Evolutionary conservation across 1,140 invertebrate genomes (phyloP), one percentile per base, ranked within the genome.

Genomic region (Ooceraea biroi): DNA sequence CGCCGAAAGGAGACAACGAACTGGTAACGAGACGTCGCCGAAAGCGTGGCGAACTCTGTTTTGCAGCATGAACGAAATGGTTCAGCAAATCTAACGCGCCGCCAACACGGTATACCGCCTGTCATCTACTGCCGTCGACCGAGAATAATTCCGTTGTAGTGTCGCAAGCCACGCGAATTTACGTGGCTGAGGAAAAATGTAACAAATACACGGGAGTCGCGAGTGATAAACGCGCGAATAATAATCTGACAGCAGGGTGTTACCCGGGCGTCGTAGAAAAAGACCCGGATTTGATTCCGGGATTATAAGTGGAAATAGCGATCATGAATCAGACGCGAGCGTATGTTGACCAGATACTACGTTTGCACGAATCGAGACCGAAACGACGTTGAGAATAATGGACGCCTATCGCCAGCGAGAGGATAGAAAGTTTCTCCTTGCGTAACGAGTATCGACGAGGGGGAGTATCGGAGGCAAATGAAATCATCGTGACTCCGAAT

Each of bases 361-460:
- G 76, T 44, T 78, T 46, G 52, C 61, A 11, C 3, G 44, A n/a
- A 76, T 27, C 27, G 76, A 78, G 63, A n/a, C 22, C 36, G 25
- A 27, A 69, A 55, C 22, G 76, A 68, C 30, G 48, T 55, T 55
- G 63, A 41, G 22, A 69, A 71, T 80, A 58, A 71, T 48, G 14
- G 65, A 11, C 52, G 76, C 36, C 50, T 58, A 30, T 44, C 50
- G 65, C 57, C 27, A 57, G 50, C 22, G 27, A 30, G 63, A 50
- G 22, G n/a, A 41, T 57, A 69, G 76, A 71, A 71, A 80, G 76
- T 80, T 57, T 80, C 65, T 71, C 36, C 41, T 80, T 71, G 76
- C 65, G 65, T 17, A 80, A 80, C 41, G 65, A 55, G 48, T 69
- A 78, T 57, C 63, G 63, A 55, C 22, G 61, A 78, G 22, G 60